Base-by-base conservation (phyloP, 2,113 vertebrate species). In the Murina feae region DNA sequence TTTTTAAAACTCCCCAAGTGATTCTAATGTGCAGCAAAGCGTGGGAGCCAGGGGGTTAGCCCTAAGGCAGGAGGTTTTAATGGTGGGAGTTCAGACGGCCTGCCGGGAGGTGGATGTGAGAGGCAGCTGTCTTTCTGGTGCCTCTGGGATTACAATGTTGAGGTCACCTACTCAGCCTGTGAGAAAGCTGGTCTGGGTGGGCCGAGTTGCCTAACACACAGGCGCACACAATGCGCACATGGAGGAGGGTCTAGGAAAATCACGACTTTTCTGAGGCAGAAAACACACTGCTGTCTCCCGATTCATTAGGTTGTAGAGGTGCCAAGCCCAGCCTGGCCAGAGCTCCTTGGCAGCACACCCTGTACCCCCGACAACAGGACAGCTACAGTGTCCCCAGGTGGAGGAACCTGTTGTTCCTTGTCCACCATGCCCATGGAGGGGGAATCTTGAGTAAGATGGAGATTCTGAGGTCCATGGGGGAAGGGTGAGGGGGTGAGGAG, bases 1-100 rank as follows among this genome's bases (percentile, higher is more conserved):
- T 55, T 94, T 81, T 81, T 23, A 53, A 86, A 86, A 6, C 75
- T 81, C 74, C 82, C 93, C 11, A 16, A 47, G 65, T 53, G 23
- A 42, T 63, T 79, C 51, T 72, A 65, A 44, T 13, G 23, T 32
- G 44, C 65, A 53, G 30, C 55, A 35, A 65, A 37, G 37, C 81
- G 35, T 76, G 69, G 78, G 21, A 68, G 18, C n/a, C 28, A 32
- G 69, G n/a, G 39, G 21, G 44, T 76, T 71, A 49, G 35, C 49
- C 44, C 8, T 71, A 32, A 37, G 65, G 55, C 20, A 23, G 0
- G 12, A 65, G 21, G 20, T 4, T 13, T 3, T 49, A 14, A 6
- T 16, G 39, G 44, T 25, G 30, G n/a, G 55, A 12, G 60, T 79
- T 51, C 74, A 60, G 28, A 6, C 1, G 0, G 28, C n/a, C n/a